Base-by-base conservation (phyloP, 1,140 invertebrate species). In the Drosophila ohnishii region DNA sequence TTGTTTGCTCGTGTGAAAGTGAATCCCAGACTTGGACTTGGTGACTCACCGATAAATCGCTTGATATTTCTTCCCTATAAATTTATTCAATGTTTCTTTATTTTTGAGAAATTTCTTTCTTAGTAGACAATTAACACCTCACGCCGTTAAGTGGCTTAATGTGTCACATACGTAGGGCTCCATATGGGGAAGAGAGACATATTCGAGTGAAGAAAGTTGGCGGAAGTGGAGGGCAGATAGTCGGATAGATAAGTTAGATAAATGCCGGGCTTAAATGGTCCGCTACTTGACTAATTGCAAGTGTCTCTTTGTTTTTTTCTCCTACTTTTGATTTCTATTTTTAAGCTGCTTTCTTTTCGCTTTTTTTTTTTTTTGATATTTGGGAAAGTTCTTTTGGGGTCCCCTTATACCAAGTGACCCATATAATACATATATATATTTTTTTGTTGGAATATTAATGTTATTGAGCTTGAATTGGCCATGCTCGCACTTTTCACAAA, bases 121-220 rank as follows among this genome's bases (percentile, higher is more conserved):
- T 30, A 32, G 45, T n/a, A n/a, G 47, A 67, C 64, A 85, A 82
- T 87, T 85, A 87, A 78, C 82, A 86, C 82, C 70, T 69, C 44
- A 28, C 71, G 56, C 81, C 66, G 66, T 72, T 79, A 82, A 87
- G 75, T 87, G 75, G 78, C 83, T 82, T 72, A 82, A 85, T 82
- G 63, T 76, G 75, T 66, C 71, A 48, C 42, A 69, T 62, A 73
- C 55, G 62, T 44, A 70, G 53, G 35, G 39, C 25, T 61, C 47
- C 56, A 65, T 66, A 65, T 75, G 80, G 63, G 25, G 57, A 32
- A 32, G 35, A 32, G 34, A 55, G 35, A 65, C 35, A 48, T 62
- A 9, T 25, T 39, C 30, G 30, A 47, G 40, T 50, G 39, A 67
- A 51, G 81, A 85, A 86, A 85, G 82, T 81, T 87, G 55, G 25